Percentiles rank a stretch among this genome's conserved stretches.
phyloP scores from a whole-genome alignment of 2,797 vertebrate species.

The Tiaroga cobitis region DNA sequence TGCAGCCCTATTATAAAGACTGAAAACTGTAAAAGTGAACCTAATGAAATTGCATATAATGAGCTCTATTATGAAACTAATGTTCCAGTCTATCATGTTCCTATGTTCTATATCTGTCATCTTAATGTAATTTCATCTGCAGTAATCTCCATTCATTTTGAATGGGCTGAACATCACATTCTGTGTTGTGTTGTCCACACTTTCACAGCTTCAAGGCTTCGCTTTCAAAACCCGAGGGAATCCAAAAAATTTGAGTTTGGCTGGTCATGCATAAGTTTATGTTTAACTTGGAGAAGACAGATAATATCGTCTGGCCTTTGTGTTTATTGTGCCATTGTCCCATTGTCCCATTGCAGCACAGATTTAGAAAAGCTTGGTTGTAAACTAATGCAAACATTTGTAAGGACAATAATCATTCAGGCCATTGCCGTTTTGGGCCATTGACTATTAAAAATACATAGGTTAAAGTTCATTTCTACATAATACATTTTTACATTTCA shows the following conservation, averaged over 20 bases:
- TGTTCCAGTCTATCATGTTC: neutral
- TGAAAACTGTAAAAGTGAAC: neutral
- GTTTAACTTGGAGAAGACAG: conserved; percentile 35
- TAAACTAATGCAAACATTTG: conserved; percentile 14
- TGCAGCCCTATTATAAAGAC: neutral
- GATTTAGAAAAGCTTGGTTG: conserved; percentile 30
- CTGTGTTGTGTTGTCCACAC: neutral
- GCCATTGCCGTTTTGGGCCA: neutral
- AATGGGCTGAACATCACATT: conserved; percentile 4
- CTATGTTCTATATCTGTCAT: neutral
- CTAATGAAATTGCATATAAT: neutral
- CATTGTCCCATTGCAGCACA: conserved; percentile 13
- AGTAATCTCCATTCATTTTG: neutral
- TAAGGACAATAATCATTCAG: conserved; percentile 5
- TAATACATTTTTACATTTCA: neutral
- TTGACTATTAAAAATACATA: neutral
- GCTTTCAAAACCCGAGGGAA: neutral
- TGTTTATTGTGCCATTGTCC: conserved; percentile 33
- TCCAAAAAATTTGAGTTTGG: neutral
- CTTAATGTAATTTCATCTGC: neutral
- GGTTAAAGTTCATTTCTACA: neutral
- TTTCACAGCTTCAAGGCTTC: neutral
- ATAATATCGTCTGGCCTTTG: conserved; percentile 5
- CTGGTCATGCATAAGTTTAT: neutral
- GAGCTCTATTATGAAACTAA: conserved; percentile 17